Percentiles rank a stretch among this genome's conserved stretches.
Evolutionary conservation across 2,113 vertebrate species (phyloP).

Genomic region (Gambusia holbrooki): DNA sequence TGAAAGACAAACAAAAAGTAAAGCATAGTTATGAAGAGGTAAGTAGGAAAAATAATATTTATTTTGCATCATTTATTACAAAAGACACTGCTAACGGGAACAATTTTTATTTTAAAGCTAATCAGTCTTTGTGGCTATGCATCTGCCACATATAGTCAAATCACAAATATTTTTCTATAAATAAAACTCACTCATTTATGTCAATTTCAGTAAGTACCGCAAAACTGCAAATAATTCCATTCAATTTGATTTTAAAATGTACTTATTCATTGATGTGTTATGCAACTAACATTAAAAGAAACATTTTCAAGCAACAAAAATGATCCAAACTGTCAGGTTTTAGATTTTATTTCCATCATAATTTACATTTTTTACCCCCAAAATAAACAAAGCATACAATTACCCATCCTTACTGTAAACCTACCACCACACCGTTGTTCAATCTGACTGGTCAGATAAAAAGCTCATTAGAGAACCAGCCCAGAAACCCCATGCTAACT

Average conservation of each 20-base stretch:
- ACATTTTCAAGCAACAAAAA: not conserved
- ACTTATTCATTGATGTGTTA: not conserved
- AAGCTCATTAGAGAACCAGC: not conserved
- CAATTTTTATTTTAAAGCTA: not conserved
- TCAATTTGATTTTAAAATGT: not conserved
- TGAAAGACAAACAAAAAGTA: no score
- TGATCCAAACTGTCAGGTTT: not conserved
- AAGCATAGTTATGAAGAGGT: no score
- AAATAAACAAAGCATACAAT: not conserved
- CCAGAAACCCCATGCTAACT: not conserved
- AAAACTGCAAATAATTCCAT: not conserved
- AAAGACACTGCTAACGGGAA: no score
- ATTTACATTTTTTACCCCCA: not conserved
- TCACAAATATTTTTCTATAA: not conserved
- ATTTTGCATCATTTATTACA: no score
- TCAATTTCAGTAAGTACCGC: not conserved
- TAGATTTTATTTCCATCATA: not conserved
- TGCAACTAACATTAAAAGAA: not conserved
- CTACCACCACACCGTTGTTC: not conserved
- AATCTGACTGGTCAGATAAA: not conserved
- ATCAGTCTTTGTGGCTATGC: not conserved
- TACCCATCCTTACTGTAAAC: no score
- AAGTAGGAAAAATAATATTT: no score
- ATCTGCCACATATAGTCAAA: not conserved
- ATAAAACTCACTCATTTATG: not conserved